Percentiles rank a stretch among this genome's conserved stretches.
Evolutionary conservation across 2,113 vertebrate genomes (phyloP).

Genomic region (Ctenodactylus gundi): DNA sequence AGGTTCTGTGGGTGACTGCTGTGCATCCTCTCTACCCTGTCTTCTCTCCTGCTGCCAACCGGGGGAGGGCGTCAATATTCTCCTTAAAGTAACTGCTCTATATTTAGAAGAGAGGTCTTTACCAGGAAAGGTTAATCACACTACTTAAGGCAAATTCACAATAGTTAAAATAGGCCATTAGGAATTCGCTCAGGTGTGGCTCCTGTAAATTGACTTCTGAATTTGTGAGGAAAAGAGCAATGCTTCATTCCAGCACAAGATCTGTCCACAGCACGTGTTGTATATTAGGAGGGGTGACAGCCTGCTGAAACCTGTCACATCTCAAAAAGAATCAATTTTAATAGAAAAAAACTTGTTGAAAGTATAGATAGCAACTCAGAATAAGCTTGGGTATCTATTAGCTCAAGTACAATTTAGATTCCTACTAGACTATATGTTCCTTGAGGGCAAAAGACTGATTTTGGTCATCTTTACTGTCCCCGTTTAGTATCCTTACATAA

Average conservation of each 20-base stretch:
- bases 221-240: slow-evolving; percentile 58
- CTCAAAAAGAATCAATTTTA: slow-evolving; percentile 10
- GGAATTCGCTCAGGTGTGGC: slow-evolving; percentile 69
- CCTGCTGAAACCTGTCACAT: neutral
- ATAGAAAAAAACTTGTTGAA: slow-evolving; percentile 42
- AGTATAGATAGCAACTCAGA: neutral
- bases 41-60: neutral
- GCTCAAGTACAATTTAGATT: neutral
- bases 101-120: slow-evolving; percentile 68
- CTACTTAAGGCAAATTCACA: slow-evolving; percentile 74
- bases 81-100: slow-evolving; percentile 41
- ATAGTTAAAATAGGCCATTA: slow-evolving; percentile 77
- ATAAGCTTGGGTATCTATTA: neutral
- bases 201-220: slow-evolving; percentile 65
- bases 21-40: neutral
- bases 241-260: slow-evolving; percentile 22
- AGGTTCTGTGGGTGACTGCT: neutral
- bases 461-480: neutral
- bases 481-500: neutral
- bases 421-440: neutral
- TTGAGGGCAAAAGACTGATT: neutral
- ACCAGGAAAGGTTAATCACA: slow-evolving; percentile 67
- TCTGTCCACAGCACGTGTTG: slow-evolving; percentile 36
- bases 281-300: slow-evolving; percentile 4
- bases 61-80: neutral